These are phyloP conservation scores for Mus musculus DNA, from an alignment of 2,113 vertebrate genomes.

Conservation along the genomic window GRCm39 chr1:73639001-73639500, in stretches of 20 bases:
- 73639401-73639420: neutral
- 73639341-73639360: neutral
- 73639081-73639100: neutral
- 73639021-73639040: slow-evolving; percentile 32
- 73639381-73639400: neutral
- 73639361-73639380: neutral
- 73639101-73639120: neutral
- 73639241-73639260: slow-evolving; percentile 36
- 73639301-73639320: neutral
- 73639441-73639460: neutral
- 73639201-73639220: neutral
- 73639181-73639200: slow-evolving; percentile 32
- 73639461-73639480: neutral
- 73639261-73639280: neutral
- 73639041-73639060: neutral
- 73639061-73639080: neutral
- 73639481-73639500: neutral
- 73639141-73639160: neutral
- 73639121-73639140: neutral
- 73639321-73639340: neutral
- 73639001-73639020: neutral
- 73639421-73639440: neutral
- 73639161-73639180: slow-evolving; percentile 61
- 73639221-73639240: slow-evolving; percentile 75
- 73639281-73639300: neutral